These are phyloP conservation scores for Diabrotica balteata DNA, from an alignment of 2,888 invertebrate species.

Conservation along the genomic window DNA sequence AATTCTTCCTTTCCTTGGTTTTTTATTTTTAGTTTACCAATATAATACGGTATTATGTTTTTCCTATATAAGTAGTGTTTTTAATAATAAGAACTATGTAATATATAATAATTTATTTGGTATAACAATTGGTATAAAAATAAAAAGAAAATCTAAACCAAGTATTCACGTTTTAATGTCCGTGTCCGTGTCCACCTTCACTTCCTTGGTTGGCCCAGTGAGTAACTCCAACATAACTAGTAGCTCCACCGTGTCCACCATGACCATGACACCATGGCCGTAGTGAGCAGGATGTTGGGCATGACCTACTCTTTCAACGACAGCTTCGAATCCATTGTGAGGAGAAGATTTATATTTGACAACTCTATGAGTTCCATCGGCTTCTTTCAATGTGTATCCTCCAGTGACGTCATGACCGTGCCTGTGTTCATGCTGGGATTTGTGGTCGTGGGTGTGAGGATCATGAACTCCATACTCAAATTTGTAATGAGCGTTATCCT, in stretches of 20 bases:
- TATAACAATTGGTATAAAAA: too few species aligned
- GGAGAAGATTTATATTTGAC: constrained; percentile 52
- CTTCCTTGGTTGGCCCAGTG: constrained; percentile 39
- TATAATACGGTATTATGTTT: too few species aligned
- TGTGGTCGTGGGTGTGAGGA: constrained; percentile 56
- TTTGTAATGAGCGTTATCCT: constrained; percentile 48
- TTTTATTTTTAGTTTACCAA: too few species aligned
- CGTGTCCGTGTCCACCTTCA: neutral
- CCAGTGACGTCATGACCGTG: constrained; percentile 56
- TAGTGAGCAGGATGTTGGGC: constrained; percentile 37
- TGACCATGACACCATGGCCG: constrained; percentile 1
- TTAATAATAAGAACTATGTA: too few species aligned
- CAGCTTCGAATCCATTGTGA: constrained; percentile 45
- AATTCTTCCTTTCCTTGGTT: too few species aligned
- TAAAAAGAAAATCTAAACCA: too few species aligned
- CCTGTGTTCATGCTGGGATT: constrained; percentile 55
- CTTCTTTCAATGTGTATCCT: constrained; percentile 53
- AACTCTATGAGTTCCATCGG: constrained; percentile 56
- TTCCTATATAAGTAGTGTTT: too few species aligned
- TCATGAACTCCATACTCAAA: constrained; percentile 58
- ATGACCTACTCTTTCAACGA: constrained; percentile 43
- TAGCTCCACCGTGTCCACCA: constrained; percentile 17
- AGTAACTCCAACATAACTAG: constrained; percentile 45
- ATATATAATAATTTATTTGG: too few species aligned
- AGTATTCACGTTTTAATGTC: neutral